phyloP scores from a whole-genome alignment of 1,140 invertebrate species.

The Drosophila watanabei region DNA sequence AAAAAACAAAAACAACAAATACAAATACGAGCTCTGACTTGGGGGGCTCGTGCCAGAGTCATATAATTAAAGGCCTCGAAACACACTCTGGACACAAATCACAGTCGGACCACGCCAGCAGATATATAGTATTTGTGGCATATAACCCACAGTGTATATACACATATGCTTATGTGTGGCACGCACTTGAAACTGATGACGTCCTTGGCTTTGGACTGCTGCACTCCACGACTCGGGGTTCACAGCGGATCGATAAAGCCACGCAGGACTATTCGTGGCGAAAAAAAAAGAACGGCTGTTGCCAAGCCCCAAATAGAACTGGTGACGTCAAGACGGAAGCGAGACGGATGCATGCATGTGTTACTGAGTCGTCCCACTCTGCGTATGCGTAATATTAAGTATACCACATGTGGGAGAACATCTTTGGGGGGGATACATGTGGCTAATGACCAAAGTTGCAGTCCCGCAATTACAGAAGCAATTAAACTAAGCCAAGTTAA shows the following conservation, averaged over 20 bases:
- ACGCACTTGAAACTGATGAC: constrained; percentile 78
- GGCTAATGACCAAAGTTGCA: constrained; percentile 11
- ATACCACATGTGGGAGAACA: constrained; percentile 51
- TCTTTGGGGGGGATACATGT: background rate
- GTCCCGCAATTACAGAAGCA: background rate
- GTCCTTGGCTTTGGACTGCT: constrained; percentile 73
- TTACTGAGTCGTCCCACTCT: constrained; percentile 10
- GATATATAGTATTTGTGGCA: constrained; percentile 8
- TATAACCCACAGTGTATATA: constrained; percentile 8
- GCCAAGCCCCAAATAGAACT: constrained; percentile 72
- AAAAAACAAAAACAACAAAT: constrained; percentile 5
- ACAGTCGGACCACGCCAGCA: constrained; percentile 20
- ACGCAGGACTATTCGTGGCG: constrained; percentile 50
- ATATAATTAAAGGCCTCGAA: constrained; percentile 44
- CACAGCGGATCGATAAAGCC: constrained; percentile 71
- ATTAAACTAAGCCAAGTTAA: constrained; percentile 5
- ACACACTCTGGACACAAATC: constrained; percentile 39
- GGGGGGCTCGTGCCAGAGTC: constrained; percentile 49
- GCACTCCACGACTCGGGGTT: constrained; percentile 41
- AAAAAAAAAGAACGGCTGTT: constrained; percentile 48
- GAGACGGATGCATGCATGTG: constrained; percentile 49
- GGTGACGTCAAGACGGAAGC: constrained; percentile 77
- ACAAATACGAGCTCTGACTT: constrained; percentile 12
- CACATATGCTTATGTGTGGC: constrained; percentile 6
- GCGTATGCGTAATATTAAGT: constrained; percentile 66